phyloP scores from a whole-genome alignment of 2,888 invertebrate genomes.

The Campoplex nolae region DNA sequence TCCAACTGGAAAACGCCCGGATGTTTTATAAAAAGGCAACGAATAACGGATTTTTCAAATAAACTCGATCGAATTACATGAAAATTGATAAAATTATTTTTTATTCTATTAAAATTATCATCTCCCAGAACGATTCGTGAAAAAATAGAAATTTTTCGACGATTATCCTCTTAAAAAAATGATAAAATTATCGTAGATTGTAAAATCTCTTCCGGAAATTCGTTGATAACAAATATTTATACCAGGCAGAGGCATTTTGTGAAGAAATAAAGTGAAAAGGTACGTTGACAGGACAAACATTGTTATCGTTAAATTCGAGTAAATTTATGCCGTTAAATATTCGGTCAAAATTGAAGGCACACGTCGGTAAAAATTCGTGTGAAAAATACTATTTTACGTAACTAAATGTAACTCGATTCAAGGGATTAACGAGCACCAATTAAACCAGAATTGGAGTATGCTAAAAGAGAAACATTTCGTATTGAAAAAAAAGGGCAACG shows the following conservation, averaged over 20 bases:
- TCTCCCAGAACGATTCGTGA: background rate
- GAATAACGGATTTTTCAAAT: background rate
- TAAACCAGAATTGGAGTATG: slow-evolving; percentile 26
- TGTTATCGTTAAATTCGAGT: background rate
- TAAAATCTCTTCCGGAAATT: too few species aligned
- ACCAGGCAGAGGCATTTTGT: background rate
- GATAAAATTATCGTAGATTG: too few species aligned
- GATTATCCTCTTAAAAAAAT: too few species aligned
- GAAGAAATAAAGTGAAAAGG: background rate
- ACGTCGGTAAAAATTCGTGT: background rate
- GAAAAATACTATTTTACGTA: background rate
- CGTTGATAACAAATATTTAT: background rate
- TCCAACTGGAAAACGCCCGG: background rate
- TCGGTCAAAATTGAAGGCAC: background rate
- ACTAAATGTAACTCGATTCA: background rate
- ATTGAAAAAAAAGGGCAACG: slow-evolving; percentile 16
- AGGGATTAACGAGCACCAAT: slow-evolving; percentile 54
- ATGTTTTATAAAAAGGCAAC: background rate
- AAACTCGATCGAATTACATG: background rate
- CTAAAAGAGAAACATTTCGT: background rate
- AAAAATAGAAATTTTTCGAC: too few species aligned
- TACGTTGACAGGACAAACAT: background rate
- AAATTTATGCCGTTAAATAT: background rate
- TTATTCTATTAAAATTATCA: too few species aligned
- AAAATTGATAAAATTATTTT: background rate